Evolutionary conservation across 37 sponge, comb jelly and placozoan species (phyloP).

Genomic region (Oopsacas minuta): DNA sequence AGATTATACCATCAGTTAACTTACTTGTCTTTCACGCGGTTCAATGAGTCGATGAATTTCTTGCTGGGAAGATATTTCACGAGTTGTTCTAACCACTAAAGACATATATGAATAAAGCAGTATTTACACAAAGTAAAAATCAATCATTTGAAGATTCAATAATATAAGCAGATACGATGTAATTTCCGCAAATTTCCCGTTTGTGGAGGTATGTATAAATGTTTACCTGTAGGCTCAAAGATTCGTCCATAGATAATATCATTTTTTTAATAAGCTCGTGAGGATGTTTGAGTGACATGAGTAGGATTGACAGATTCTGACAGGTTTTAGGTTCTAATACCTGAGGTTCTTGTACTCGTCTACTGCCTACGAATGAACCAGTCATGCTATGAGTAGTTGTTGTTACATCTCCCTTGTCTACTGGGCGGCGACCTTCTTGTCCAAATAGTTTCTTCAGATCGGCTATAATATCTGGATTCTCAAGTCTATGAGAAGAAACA

Average conservation of each 20-base stretch:
- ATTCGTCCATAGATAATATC: neutral
- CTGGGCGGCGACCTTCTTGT: neutral
- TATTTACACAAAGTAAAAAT: too few relatives aligned
- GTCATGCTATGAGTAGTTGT: neutral
- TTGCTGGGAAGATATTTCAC: neutral
- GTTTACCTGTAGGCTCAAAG: neutral
- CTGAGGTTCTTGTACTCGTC: constrained; percentile 2
- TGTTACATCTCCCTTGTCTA: neutral
- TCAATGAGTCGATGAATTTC: neutral
- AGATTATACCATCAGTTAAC: neutral
- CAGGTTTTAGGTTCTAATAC: neutral
- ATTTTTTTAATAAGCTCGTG: neutral
- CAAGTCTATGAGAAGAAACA: too few relatives aligned
- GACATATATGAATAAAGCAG: neutral
- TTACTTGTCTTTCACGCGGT: neutral
- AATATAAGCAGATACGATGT: too few relatives aligned
- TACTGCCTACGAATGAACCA: neutral
- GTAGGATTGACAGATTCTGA: constrained; percentile 16
- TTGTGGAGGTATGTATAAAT: neutral
- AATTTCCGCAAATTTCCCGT: too few relatives aligned
- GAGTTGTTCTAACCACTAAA: constrained; percentile 4
- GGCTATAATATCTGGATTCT: constrained; percentile 7
- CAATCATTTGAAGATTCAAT: too few relatives aligned
- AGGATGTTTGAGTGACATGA: neutral
- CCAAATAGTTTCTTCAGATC: constrained; percentile 6